Base-by-base conservation (phyloP, 2,888 invertebrate species). In the Eledona agricola region DNA sequence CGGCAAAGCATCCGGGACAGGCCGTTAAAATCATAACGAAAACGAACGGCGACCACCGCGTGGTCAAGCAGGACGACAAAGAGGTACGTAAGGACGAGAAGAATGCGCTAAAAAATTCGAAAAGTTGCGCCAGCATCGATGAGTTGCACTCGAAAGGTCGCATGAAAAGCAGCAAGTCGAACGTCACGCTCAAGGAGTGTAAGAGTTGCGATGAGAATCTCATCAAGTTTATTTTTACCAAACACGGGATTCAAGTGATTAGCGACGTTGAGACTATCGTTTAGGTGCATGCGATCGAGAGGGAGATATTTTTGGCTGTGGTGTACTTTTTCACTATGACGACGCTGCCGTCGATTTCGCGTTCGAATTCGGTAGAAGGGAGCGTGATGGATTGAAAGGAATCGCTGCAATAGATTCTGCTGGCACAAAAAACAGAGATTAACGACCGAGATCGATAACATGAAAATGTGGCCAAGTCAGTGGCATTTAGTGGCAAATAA, bases 211-310 rank as follows among this genome's bases (percentile, higher is more conserved):
- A 77, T 58, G 76, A 76, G 53, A 76, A 76, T 67, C 65, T 86
- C 25, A 87, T 89, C 4, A 83, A 87, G 67, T 82, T 89, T 76
- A 86, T 89, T 65, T 79, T 89, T 60, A 88, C 88, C 1, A 87
- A 88, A 71, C 88, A 89, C 68, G 89, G 89, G 1, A 88, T 89
- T 61, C 86, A 88, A 73, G 87, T 89, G 37, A 88, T 89, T 29
- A 89, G 89, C 64, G 89, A 89, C 67, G 86, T 87, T 7, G 89
- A 90, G 70, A 89, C 88, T 55, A 86, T 86, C 34, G 86, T 87
- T 37, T 81, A 74, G 72, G 55, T 50, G 43, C 26, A 50, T 34
- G 47, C 4, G 9, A 9, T 10, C 20, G n/a, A n/a, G n/a, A n/a
- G n/a, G n/a, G n/a, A n/a, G n/a, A 5, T 12, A 13, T 12, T 32